phyloP scores from a whole-genome alignment of 2,113 vertebrate genomes.

The Gymnarchus niloticus region DNA sequence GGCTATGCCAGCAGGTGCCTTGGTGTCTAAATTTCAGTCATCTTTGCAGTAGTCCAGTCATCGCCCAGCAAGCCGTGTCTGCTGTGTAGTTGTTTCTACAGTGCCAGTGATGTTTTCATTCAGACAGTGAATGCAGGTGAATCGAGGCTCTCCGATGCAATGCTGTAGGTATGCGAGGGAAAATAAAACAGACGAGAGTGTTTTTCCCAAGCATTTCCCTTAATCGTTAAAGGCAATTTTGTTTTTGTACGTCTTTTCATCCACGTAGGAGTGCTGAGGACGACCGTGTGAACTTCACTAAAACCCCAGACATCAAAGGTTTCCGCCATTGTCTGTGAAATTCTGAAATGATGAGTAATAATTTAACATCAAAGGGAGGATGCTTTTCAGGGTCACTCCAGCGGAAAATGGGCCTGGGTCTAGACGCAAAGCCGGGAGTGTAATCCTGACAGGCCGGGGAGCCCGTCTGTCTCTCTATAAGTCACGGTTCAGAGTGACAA shows the following conservation, averaged over 20 bases:
- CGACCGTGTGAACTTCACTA: background rate
- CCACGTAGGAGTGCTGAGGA: background rate
- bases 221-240: background rate
- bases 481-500: background rate
- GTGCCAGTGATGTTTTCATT: background rate
- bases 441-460: no score
- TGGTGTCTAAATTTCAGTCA: conserved; percentile 33
- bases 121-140: background rate
- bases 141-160: background rate
- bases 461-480: background rate
- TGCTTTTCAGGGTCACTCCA: background rate
- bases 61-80: conserved; percentile 23
- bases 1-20: background rate
- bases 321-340: background rate
- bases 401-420: background rate
- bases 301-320: conserved; percentile 5
- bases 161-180: no score
- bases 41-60: background rate
- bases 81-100: conserved; percentile 13
- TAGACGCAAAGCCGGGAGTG: background rate
- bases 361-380: conserved; percentile 14
- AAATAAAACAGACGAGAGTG: background rate
- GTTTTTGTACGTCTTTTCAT: background rate
- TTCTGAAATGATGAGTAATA: background rate
- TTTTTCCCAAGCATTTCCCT: background rate